phyloP scores from a whole-genome alignment of 2,888 invertebrate species.

The Drosophila testacea region DNA sequence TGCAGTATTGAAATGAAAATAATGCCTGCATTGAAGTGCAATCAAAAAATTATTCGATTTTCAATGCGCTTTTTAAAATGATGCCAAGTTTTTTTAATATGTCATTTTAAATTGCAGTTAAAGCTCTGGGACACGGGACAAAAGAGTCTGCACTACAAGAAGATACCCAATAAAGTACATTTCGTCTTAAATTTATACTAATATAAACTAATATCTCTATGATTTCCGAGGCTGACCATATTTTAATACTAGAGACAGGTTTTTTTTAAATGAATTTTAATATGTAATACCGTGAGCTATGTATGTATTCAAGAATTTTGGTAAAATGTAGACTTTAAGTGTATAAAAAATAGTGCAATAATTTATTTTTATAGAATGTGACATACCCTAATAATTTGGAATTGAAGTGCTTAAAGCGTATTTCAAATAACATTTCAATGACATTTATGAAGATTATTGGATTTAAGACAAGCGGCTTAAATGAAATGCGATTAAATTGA shows the following conservation, averaged over 20 bases:
- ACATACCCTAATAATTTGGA: not conserved
- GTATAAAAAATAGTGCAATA: too few relatives aligned
- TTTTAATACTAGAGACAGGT: too few relatives aligned
- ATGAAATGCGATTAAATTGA: constrained; percentile 15
- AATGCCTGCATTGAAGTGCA: constrained; percentile 5
- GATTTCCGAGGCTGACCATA: not conserved
- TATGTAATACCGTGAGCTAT: too few relatives aligned
- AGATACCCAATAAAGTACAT: not conserved
- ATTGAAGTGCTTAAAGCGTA: not conserved
- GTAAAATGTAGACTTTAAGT: too few relatives aligned
- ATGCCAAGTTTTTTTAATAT: not conserved
- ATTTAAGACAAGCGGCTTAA: constrained; percentile 30
- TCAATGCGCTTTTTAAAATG: constrained; percentile 1
- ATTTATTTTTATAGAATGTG: too few relatives aligned
- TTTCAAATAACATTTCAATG: constrained; percentile 10
- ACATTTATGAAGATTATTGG: constrained; percentile 23
- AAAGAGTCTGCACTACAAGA: not conserved
- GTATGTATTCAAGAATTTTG: too few relatives aligned
- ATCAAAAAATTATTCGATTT: constrained; percentile 2
- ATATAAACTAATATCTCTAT: not conserved
- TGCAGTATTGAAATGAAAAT: not conserved
- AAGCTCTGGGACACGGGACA: not conserved
- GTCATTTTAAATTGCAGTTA: not conserved
- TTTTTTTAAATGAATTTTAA: too few relatives aligned
- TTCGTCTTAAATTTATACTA: too few relatives aligned